phyloP scores from a whole-genome alignment of 2,113 vertebrate genomes.

The Mohoua ochrocephala region DNA sequence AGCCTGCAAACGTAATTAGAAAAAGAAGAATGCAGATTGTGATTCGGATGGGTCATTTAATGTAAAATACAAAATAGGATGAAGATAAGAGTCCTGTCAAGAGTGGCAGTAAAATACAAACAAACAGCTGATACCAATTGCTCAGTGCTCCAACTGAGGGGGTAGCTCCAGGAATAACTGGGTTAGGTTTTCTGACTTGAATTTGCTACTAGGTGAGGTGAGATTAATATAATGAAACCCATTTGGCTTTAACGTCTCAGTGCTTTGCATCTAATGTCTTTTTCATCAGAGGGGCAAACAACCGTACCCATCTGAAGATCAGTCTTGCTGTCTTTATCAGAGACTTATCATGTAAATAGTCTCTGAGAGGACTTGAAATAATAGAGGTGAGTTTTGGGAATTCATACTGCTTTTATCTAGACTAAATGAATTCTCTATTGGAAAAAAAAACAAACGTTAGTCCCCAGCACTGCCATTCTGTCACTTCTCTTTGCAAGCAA shows the following conservation, averaged over 20 bases:
- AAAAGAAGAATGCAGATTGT: neutral
- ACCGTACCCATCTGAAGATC: neutral
- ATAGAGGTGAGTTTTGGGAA: neutral
- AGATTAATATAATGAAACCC: neutral
- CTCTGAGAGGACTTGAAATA: neutral
- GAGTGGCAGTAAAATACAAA: neutral
- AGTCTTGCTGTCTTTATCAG: neutral
- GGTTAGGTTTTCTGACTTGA: neutral
- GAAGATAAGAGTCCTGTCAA: neutral
- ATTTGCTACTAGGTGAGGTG: fast-evolving
- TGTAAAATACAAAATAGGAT: neutral
- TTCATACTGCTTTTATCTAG: neutral
- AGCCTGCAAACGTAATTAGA: neutral
- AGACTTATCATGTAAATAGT: neutral
- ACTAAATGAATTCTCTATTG: neutral
- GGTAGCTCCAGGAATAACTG: neutral
- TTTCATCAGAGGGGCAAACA: neutral
- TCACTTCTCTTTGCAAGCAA: neutral
- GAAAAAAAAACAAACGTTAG: neutral
- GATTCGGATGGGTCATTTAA: neutral
- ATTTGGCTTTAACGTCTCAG: neutral
- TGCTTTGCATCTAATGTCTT: neutral
- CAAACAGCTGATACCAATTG: neutral
- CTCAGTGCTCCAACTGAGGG: neutral
- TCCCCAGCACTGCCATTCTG: neutral